Conservation (phyloP, 1,140 invertebrate genomes). For the Fopius arisanus region DNA sequence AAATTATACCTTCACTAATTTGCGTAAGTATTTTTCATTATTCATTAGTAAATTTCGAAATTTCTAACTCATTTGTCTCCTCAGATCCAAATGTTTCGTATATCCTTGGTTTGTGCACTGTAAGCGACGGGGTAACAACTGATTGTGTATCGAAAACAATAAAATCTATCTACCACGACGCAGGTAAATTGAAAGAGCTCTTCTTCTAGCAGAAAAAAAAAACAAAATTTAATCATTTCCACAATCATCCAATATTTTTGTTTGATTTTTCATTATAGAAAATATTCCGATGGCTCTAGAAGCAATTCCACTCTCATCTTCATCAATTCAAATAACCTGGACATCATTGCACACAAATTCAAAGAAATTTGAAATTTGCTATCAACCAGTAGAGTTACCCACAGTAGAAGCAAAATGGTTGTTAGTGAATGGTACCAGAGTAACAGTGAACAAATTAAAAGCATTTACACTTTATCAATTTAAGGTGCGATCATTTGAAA, state of each 20-base stretch:
- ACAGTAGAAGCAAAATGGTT: slow-evolving; percentile 48
- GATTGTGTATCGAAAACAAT: slow-evolving; percentile 51
- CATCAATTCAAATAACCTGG: slow-evolving; percentile 65
- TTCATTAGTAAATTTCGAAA: slow-evolving; percentile 8
- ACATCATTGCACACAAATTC: slow-evolving; percentile 44
- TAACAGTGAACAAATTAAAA: slow-evolving; percentile 65
- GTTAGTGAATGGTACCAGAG: slow-evolving; percentile 55
- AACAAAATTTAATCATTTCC: neutral
- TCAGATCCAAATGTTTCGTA: slow-evolving; percentile 58
- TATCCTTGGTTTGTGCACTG: slow-evolving; percentile 60
- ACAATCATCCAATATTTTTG: neutral
- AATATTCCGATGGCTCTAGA: slow-evolving; percentile 60
- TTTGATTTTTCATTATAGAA: slow-evolving; percentile 31
- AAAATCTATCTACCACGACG: slow-evolving; percentile 39
- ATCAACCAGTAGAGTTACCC: slow-evolving; percentile 54
- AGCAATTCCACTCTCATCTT: slow-evolving; percentile 62
- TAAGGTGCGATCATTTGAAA: slow-evolving; percentile 64
- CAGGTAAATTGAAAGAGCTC: slow-evolving; percentile 30
- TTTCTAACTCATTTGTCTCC: slow-evolving; percentile 28
- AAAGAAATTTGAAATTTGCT: slow-evolving; percentile 64
- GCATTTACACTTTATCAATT: slow-evolving; percentile 71
- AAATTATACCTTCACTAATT: slow-evolving; percentile 58
- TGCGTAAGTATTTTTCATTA: slow-evolving; percentile 53
- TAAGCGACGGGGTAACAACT: slow-evolving; percentile 39
- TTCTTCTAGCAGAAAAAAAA: too few relatives aligned